Evolutionary conservation across 1,140 invertebrate species (phyloP).

Genomic region (Schlechtendalia chinensis): DNA sequence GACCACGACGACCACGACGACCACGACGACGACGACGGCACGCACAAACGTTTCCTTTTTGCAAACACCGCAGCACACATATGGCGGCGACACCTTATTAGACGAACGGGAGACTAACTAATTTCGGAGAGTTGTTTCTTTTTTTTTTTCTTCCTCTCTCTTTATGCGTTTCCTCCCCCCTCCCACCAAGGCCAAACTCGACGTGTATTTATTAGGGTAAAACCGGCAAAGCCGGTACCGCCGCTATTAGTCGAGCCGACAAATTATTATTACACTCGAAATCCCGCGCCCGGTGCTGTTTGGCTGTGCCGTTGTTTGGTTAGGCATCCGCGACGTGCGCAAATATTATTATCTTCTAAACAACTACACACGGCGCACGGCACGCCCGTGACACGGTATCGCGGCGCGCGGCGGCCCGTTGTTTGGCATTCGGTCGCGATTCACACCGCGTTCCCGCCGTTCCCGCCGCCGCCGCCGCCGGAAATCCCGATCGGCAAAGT

Average conservation of each 20-base stretch:
- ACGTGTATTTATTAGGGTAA: constrained; percentile 45
- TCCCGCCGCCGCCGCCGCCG: no score
- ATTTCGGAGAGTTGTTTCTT: constrained; percentile 25
- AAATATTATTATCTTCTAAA: constrained; percentile 17
- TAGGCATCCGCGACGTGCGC: not conserved
- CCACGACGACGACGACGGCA: constrained; percentile 38
- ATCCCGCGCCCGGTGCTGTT: not conserved
- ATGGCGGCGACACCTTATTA: constrained; percentile 44
- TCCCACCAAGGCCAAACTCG: no score
- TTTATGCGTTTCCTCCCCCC: not conserved
- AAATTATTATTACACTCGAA: constrained; percentile 8
- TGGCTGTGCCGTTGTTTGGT: constrained; percentile 3
- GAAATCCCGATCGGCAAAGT: no score
- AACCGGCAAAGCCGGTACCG: no score
- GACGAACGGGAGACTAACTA: constrained; percentile 19
- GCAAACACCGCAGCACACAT: constrained; percentile 18
- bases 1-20: no score
- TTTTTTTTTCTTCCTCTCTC: not conserved
- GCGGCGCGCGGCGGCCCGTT: not conserved
- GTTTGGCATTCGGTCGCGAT: no score
- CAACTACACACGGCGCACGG: not conserved
- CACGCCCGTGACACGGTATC: not conserved
- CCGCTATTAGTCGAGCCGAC: not conserved
- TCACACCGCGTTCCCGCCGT: no score
- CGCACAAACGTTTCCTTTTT: constrained; percentile 47